Conservation (phyloP, 2,888 invertebrate species). For the Mimachlamys varia region DNA sequence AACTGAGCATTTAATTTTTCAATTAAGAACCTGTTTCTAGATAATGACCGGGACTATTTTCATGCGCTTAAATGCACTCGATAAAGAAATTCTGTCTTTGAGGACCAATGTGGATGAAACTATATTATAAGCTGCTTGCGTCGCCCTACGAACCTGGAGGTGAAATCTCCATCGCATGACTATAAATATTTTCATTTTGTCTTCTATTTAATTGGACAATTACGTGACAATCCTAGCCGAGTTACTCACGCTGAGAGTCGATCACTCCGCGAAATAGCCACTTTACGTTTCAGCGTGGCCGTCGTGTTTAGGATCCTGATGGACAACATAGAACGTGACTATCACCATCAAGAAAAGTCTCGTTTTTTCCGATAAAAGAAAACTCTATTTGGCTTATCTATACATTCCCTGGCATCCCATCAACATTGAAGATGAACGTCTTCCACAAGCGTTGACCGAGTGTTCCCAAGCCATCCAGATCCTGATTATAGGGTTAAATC, state of each 20-base stretch:
- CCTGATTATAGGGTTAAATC: constrained; percentile 9
- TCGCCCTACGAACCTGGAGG: constrained; percentile 8
- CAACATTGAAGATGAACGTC: constrained; percentile 28
- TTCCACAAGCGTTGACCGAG: constrained; percentile 10
- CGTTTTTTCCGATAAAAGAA: constrained; percentile 36
- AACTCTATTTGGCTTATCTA: constrained; percentile 26
- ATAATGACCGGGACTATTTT: constrained; percentile 13
- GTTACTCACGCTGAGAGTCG: constrained; percentile 5
- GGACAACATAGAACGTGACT: constrained; percentile 23
- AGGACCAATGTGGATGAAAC: neutral
- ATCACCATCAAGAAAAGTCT: constrained; percentile 32
- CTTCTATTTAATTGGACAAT: constrained; percentile 34
- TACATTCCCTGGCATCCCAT: constrained; percentile 1
- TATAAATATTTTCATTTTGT: constrained; percentile 30
- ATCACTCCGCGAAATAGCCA: constrained; percentile 14
- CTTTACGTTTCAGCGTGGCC: constrained; percentile 26
- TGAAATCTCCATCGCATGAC: constrained; percentile 31
- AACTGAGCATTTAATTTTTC: constrained; percentile 31
- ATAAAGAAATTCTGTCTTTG: neutral
- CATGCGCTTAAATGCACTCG: constrained; percentile 1
- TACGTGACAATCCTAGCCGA: constrained; percentile 22
- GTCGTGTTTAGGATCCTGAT: neutral
- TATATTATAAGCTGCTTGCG: neutral
- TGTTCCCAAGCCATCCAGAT: neutral
- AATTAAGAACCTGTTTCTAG: constrained; percentile 8